These are phyloP conservation scores for Bellardia pandia DNA, from an alignment of 2,888 invertebrate species.

Conservation along the genomic window DNA sequence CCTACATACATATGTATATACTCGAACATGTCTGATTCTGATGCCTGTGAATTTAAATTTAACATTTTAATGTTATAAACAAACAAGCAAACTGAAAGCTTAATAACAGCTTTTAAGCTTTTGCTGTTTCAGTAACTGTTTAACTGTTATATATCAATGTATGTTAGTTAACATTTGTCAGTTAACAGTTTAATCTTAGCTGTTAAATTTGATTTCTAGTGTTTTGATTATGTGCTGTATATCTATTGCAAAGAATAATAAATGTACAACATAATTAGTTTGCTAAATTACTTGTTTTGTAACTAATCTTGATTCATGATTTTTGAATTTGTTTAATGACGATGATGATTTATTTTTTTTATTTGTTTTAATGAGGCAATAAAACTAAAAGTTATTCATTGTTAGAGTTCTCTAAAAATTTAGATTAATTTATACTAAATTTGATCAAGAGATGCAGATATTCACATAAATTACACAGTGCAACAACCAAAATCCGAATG, in stretches of 20 bases:
- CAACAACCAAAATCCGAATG: too few species aligned
- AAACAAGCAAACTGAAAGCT: too few species aligned
- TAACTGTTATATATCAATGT: background rate
- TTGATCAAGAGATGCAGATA: too few species aligned
- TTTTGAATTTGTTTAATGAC: slow-evolving; percentile 28
- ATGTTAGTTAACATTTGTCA: background rate
- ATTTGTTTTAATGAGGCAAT: background rate
- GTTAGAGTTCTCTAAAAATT: too few species aligned
- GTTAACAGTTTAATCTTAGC: background rate
- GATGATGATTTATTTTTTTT: background rate
- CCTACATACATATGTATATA: too few species aligned
- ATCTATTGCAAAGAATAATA: slow-evolving; percentile 1
- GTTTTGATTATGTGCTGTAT: background rate
- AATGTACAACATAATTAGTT: background rate
- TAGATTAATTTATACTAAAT: background rate
- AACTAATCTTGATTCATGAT: slow-evolving; percentile 58
- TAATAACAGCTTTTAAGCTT: slow-evolving; percentile 22
- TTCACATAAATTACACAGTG: too few species aligned
- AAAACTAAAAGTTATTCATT: background rate
- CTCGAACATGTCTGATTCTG: too few species aligned
- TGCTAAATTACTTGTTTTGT: background rate
- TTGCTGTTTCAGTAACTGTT: background rate
- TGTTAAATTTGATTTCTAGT: background rate
- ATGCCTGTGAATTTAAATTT: background rate
- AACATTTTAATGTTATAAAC: background rate